Conservation (phyloP, 1,140 invertebrate species). For the Papilio polytes region DNA sequence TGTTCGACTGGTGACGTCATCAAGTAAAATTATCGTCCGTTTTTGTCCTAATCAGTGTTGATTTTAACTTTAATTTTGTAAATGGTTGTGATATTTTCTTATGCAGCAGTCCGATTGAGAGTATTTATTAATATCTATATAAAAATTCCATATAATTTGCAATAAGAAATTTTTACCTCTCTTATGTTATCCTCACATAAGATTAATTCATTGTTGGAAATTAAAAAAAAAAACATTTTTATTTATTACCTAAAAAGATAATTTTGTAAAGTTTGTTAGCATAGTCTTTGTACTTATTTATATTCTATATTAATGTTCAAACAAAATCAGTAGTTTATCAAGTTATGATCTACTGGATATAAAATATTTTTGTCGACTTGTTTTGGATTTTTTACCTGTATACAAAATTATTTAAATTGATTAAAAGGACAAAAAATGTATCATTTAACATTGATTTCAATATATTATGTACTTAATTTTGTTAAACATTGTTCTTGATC, state of each 20-base stretch:
- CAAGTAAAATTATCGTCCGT: too few relatives aligned
- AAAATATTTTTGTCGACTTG: too few relatives aligned
- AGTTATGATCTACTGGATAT: too few relatives aligned
- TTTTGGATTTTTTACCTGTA: too few relatives aligned
- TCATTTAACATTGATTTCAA: background rate
- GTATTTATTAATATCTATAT: constrained; percentile 8
- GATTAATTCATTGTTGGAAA: constrained; percentile 22
- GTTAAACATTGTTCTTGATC: background rate
- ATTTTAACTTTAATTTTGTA: constrained; percentile 8
- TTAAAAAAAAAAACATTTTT: background rate
- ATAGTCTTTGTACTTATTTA: background rate
- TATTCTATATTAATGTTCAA: too few relatives aligned
- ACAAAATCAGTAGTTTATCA: too few relatives aligned
- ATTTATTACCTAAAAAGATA: background rate
- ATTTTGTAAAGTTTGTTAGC: background rate
- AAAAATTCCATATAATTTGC: background rate
- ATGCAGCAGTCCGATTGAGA: constrained; percentile 5
- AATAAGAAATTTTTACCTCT: too few relatives aligned
- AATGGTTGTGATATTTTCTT: constrained; percentile 38
- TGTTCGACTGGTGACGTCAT: too few relatives aligned
- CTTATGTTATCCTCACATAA: background rate
- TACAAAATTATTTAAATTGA: too few relatives aligned
- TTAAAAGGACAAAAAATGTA: too few relatives aligned
- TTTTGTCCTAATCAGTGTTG: background rate
- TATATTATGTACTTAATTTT: constrained; percentile 10